phyloP scores from a whole-genome alignment of 2,888 invertebrate genomes.

The Plutella xylostella region DNA sequence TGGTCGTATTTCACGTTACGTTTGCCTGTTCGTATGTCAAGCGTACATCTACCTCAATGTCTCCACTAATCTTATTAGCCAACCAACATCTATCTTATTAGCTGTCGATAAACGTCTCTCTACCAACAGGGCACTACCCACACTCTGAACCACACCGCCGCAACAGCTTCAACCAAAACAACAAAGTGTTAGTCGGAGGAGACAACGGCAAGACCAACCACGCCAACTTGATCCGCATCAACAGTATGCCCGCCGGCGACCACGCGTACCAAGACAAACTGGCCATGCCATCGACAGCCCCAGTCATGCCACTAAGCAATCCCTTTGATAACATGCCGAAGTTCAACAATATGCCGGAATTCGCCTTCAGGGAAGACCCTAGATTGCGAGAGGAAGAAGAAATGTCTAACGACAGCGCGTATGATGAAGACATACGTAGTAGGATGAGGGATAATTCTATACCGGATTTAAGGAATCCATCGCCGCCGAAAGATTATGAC shows the following conservation, averaged over 20 bases:
- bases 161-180: constrained; percentile 48
- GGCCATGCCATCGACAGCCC: constrained; percentile 30
- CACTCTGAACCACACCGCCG: constrained; percentile 59
- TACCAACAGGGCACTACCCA: background rate
- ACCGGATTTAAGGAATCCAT: constrained; percentile 19
- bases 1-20: too few species aligned
- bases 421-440: constrained; percentile 38
- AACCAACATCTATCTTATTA: too few species aligned
- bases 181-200: constrained; percentile 56
- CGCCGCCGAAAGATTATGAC: constrained; percentile 19
- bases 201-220: constrained; percentile 37
- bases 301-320: constrained; percentile 37
- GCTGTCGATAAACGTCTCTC: constrained; percentile 7
- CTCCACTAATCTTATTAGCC: too few species aligned
- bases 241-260: constrained; percentile 20
- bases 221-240: constrained; percentile 34
- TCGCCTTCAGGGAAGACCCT: constrained; percentile 11
- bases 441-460: constrained; percentile 26
- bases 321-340: constrained; percentile 53
- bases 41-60: too few species aligned
- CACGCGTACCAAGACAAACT: constrained; percentile 16
- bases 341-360: constrained; percentile 23
- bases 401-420: constrained; percentile 28
- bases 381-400: constrained; percentile 18
- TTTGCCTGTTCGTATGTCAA: too few species aligned